These are phyloP conservation scores for Rhincodon typus DNA, from an alignment of 2,797 vertebrate species.

Conservation along the genomic window DNA sequence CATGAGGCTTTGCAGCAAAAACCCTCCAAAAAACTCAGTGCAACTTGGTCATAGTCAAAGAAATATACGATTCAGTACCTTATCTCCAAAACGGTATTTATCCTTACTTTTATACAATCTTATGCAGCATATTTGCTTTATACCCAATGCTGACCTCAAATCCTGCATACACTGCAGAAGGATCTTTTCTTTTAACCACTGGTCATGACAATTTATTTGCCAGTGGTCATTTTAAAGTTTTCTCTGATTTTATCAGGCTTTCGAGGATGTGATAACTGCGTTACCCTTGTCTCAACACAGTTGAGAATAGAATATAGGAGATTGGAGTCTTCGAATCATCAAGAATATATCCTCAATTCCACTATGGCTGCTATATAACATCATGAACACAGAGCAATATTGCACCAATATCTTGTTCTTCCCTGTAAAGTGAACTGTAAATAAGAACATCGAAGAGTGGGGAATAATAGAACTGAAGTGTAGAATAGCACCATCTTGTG, in stretches of 20 bases:
- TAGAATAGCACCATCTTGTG: conserved; percentile 12
- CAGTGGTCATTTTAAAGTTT: neutral
- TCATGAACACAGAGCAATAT: neutral
- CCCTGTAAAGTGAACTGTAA: neutral
- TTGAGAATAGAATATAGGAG: neutral
- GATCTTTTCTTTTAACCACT: neutral
- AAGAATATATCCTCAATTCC: neutral
- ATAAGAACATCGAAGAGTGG: neutral
- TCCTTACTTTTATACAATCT: neutral
- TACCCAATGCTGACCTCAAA: neutral
- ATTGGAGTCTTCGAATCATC: neutral
- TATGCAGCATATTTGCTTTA: neutral
- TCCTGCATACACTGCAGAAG: neutral
- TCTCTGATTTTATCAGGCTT: neutral
- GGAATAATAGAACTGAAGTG: neutral
- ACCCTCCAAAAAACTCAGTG: too few relatives aligned
- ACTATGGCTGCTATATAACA: neutral
- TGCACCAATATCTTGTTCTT: neutral
- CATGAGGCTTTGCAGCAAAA: too few relatives aligned
- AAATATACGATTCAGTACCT: neutral
- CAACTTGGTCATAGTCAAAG: too few relatives aligned
- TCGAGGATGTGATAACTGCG: neutral
- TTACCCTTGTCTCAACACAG: neutral
- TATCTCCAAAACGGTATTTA: neutral
- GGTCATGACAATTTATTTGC: neutral